These are phyloP conservation scores for Pocillopora grandis DNA, from an alignment of 92 coral and sea anemone genomes.

Conservation along the genomic window DNA sequence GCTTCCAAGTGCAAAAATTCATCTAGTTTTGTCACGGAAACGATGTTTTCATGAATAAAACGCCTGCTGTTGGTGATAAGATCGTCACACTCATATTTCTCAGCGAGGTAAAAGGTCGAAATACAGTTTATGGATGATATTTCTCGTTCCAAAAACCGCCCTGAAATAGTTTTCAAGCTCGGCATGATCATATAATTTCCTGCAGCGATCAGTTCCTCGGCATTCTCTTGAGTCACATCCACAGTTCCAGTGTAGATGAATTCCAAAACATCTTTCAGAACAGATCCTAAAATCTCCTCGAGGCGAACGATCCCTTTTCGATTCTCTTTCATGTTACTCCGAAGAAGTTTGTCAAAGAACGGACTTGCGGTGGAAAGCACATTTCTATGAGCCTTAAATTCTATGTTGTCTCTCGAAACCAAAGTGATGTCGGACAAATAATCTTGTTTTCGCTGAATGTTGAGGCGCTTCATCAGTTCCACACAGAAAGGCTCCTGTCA, in stretches of 20 bases:
- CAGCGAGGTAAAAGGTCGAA: slow-evolving; percentile 2
- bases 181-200: not conserved
- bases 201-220: not conserved
- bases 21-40: not conserved
- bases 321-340: slow-evolving; percentile 6
- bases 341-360: not conserved
- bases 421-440: slow-evolving; percentile 3
- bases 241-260: slow-evolving; percentile 16
- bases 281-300: not conserved
- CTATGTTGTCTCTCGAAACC: not conserved
- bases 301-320: not conserved
- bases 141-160: not conserved
- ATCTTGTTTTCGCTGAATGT: too few species aligned
- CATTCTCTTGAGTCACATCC: not conserved
- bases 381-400: slow-evolving; percentile 4
- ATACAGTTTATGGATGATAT: not conserved
- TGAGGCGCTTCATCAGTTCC: too few species aligned
- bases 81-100: not conserved
- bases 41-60: not conserved
- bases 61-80: not conserved
- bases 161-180: not conserved
- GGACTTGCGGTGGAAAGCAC: not conserved
- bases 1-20: not conserved
- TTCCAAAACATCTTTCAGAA: slow-evolving; percentile 1
- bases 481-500: not conserved